Evolutionary conservation across 2,888 invertebrate genomes (phyloP).

Genomic region (Cosmia pyralina): DNA sequence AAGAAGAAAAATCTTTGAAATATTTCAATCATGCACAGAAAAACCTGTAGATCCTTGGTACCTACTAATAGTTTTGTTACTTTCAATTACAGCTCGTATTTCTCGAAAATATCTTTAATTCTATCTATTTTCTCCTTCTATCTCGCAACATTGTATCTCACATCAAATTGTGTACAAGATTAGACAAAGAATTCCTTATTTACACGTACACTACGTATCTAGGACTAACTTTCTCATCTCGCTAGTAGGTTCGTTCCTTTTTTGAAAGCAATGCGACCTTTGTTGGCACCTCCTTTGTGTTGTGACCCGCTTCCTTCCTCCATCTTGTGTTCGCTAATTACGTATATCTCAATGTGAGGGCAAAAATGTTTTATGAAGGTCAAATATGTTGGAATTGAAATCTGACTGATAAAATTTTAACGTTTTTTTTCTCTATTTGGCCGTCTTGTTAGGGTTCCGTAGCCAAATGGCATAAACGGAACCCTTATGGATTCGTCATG

Average conservation of each 20-base stretch:
- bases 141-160: neutral
- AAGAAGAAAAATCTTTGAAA: neutral
- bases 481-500: no score
- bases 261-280: slow-evolving; percentile 39
- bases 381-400: slow-evolving; percentile 4
- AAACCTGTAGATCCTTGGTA: no score
- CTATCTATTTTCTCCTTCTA: neutral
- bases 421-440: no score
- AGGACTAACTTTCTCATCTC: slow-evolving; percentile 28
- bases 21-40: neutral
- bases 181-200: slow-evolving; percentile 31
- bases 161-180: slow-evolving; percentile 3
- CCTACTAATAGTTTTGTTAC: neutral
- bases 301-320: slow-evolving; percentile 55
- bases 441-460: no score
- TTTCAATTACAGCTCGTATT: neutral
- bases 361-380: slow-evolving; percentile 27
- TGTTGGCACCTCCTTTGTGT: slow-evolving; percentile 54
- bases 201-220: slow-evolving; percentile 18
- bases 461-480: no score
- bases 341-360: slow-evolving; percentile 28
- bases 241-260: slow-evolving; percentile 42
- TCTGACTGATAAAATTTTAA: neutral
- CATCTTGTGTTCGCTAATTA: slow-evolving; percentile 44
- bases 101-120: no score